Conservation (phyloP, 2,888 invertebrate genomes). For the Dione juno region DNA sequence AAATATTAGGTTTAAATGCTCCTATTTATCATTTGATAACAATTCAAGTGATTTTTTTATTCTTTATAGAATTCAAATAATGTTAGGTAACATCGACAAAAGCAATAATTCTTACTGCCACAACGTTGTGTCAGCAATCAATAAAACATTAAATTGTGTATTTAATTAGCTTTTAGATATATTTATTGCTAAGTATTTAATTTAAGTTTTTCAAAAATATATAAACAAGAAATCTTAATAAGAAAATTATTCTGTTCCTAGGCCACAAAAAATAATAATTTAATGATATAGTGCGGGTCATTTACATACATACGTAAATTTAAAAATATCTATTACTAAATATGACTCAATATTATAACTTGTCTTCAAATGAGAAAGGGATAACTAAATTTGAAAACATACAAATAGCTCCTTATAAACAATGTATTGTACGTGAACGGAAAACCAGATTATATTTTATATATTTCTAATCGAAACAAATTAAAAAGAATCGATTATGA, state of each 20-base stretch:
- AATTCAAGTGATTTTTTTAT: not conserved
- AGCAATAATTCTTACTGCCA: conserved; percentile 12
- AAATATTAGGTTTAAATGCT: not conserved
- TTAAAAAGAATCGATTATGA: not conserved
- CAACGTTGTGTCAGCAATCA: conserved; percentile 2
- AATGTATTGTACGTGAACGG: not conserved
- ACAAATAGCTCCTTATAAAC: not conserved
- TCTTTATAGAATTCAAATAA: not conserved
- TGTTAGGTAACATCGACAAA: conserved; percentile 1
- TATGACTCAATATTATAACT: not conserved
- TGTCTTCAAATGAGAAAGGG: not conserved
- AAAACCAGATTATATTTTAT: conserved; percentile 4
- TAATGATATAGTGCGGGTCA: too few species aligned
- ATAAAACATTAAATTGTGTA: conserved; percentile 2
- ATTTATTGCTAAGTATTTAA: not conserved
- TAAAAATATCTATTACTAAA: too few species aligned
- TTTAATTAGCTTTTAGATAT: conserved; percentile 7
- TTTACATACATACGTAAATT: too few species aligned
- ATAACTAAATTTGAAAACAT: not conserved
- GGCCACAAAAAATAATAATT: too few species aligned
- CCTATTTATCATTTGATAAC: not conserved
- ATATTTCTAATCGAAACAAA: not conserved
- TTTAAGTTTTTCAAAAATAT: not conserved
- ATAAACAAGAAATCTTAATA: not conserved
- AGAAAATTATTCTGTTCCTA: not conserved